These are phyloP conservation scores for Sminthurides aquaticus DNA, from an alignment of 2,888 invertebrate genomes.

Conservation along the genomic window DNA sequence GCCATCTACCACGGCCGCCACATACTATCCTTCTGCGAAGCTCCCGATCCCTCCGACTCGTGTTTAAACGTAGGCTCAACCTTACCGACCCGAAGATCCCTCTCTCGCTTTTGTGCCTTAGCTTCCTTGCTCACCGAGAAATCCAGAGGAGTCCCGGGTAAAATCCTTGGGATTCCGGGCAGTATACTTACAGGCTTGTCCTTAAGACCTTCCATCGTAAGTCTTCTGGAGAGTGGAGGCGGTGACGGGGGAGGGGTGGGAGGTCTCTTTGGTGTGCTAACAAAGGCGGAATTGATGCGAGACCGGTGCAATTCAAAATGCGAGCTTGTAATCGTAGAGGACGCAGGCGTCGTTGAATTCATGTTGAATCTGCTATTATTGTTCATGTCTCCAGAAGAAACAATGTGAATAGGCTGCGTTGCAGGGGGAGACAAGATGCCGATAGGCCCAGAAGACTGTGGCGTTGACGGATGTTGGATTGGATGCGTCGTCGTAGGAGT, in stretches of 20 bases:
- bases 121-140: conserved; percentile 30
- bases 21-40: conserved; percentile 32
- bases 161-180: conserved; percentile 10
- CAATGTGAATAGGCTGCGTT: background rate
- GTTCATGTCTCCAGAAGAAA: conserved; percentile 10
- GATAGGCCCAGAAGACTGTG: background rate
- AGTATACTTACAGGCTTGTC: background rate
- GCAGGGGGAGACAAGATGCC: background rate
- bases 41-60: background rate
- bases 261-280: background rate
- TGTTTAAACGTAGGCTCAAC: conserved; percentile 31
- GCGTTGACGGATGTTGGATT: background rate
- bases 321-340: background rate
- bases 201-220: background rate
- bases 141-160: conserved; percentile 32
- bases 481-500: background rate
- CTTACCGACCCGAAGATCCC: conserved; percentile 30
- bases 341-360: background rate
- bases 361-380: background rate
- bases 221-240: conserved; percentile 16
- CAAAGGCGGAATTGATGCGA: background rate
- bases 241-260: conserved; percentile 48
- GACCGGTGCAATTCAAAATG: background rate
- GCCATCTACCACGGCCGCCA: conserved; percentile 42
- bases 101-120: background rate